phyloP scores from a whole-genome alignment of 2,888 invertebrate genomes.

The Drosophila niveifrons region DNA sequence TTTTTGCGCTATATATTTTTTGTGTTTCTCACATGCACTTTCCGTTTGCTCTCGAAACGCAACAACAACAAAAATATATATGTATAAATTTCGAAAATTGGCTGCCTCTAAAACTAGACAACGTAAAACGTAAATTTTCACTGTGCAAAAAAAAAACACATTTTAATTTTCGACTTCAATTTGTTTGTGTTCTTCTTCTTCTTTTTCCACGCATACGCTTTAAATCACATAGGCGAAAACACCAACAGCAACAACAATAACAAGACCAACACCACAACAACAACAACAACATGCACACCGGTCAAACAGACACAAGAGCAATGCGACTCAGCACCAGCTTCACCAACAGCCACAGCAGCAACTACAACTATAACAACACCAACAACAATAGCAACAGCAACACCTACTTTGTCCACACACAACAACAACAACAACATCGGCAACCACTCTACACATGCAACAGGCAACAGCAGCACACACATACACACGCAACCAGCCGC shows the following conservation, averaged over 20 bases:
- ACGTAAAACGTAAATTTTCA: slow-evolving; percentile 22
- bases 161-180: slow-evolving; percentile 79
- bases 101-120: slow-evolving; percentile 55
- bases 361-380: slow-evolving; percentile 43
- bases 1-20: slow-evolving; percentile 54
- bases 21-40: slow-evolving; percentile 59
- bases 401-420: slow-evolving; percentile 33
- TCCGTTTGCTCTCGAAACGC: slow-evolving; percentile 49
- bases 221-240: slow-evolving; percentile 75
- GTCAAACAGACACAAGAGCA: slow-evolving; percentile 70
- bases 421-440: slow-evolving; percentile 30
- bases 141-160: slow-evolving; percentile 37
- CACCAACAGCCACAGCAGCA: slow-evolving; percentile 49
- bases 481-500: slow-evolving; percentile 51
- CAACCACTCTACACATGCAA: slow-evolving; percentile 33
- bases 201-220: slow-evolving; percentile 79
- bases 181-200: slow-evolving; percentile 78
- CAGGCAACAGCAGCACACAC: slow-evolving; percentile 35
- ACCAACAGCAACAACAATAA: slow-evolving; percentile 62
- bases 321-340: slow-evolving; percentile 63
- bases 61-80: slow-evolving; percentile 13
- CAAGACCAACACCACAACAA: slow-evolving; percentile 63
- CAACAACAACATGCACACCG: slow-evolving; percentile 70
- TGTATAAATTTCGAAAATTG: slow-evolving; percentile 51
- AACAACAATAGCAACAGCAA: slow-evolving; percentile 40